These are phyloP conservation scores for Acrobasis consociella DNA, from an alignment of 2,888 invertebrate genomes.

Conservation along the genomic window DNA sequence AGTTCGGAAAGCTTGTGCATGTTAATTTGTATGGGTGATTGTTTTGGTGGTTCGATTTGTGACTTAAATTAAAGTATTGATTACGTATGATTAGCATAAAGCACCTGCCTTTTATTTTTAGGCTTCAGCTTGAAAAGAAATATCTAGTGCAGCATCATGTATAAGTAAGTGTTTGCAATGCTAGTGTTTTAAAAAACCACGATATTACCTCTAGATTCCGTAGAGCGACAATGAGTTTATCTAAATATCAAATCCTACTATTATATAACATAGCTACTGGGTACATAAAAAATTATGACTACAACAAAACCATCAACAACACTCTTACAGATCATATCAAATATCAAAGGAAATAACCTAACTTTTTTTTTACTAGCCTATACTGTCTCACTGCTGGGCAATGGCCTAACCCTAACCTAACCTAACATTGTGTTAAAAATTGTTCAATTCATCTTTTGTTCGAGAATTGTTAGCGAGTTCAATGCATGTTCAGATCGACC, in stretches of 20 bases:
- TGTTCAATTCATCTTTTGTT: constrained; percentile 14
- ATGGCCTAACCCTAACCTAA: no score
- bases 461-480: not conserved
- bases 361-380: no score
- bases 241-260: not conserved
- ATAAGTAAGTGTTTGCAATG: no score
- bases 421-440: constrained; percentile 12
- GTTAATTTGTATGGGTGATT: constrained; percentile 36
- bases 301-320: not conserved
- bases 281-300: not conserved
- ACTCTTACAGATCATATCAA: not conserved
- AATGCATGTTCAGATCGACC: constrained; percentile 9
- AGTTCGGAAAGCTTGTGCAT: constrained; percentile 47
- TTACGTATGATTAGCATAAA: no score
- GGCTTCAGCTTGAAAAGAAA: no score
- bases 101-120: no score
- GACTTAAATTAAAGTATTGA: not conserved
- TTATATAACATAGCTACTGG: not conserved
- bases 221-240: not conserved
- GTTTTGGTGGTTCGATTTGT: not conserved
- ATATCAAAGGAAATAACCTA: no score
- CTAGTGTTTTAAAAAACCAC: no score
- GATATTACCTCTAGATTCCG: not conserved
- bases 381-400: no score
- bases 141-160: no score